phyloP scores from a whole-genome alignment of 1,140 invertebrate species.

The Cydia fagiglandana region DNA sequence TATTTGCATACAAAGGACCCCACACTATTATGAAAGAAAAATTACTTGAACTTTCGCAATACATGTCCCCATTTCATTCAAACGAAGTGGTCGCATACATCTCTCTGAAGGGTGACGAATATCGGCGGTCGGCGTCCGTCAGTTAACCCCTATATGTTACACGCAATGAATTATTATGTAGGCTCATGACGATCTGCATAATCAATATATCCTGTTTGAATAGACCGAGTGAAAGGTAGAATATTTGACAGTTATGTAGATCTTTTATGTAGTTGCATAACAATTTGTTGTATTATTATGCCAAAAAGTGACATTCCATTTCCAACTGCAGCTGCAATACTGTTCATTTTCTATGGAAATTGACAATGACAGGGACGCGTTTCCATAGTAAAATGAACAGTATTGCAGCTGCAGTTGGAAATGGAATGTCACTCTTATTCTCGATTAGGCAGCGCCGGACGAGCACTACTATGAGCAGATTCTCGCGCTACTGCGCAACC shows the following conservation, averaged over 20 bases:
- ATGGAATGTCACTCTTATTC: too few species aligned
- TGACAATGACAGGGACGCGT: too few species aligned
- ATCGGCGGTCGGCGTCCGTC: not conserved
- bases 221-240: not conserved
- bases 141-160: slow-evolving; percentile 30
- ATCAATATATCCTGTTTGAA: slow-evolving; percentile 11
- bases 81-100: not conserved
- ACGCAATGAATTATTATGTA: slow-evolving; percentile 31
- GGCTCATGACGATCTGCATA: slow-evolving; percentile 10
- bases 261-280: not conserved
- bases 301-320: too few species aligned
- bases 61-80: not conserved
- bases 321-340: too few species aligned
- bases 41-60: not conserved
- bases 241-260: not conserved
- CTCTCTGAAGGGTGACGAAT: slow-evolving; percentile 16
- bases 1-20: not conserved
- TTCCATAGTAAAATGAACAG: too few species aligned
- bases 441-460: too few species aligned
- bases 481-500: too few species aligned
- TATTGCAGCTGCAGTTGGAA: too few species aligned
- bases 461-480: too few species aligned
- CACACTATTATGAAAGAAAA: not conserved
- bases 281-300: too few species aligned
- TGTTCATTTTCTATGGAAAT: too few species aligned